Base-by-base conservation (phyloP, 2,888 invertebrate species). In the Rotaria magnacalcarata region DNA sequence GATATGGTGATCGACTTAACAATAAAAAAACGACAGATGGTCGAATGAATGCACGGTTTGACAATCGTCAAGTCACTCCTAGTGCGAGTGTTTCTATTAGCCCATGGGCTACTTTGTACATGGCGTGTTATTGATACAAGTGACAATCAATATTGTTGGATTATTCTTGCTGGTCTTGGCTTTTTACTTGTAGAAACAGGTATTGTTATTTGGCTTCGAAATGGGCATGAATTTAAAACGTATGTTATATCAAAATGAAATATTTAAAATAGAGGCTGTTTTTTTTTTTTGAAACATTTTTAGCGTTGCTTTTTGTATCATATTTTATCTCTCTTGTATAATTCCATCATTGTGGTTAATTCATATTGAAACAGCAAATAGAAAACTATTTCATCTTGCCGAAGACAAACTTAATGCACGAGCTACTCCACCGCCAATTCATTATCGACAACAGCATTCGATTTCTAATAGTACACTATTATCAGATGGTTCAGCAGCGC, bases 191-290 rank as follows among this genome's bases (percentile, higher is more conserved):
- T 86, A 1, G 86, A 86, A 58, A 86, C 86, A 19, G 86, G 67
- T 7, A 34, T 86, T 85, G 47, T 86, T n/a, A 67, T 86, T 21
- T 86, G 86, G 86, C 84, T 86, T 21, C 41, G 86, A 54, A 74
- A 84, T 85, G 86, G 86, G 27, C 84, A 85, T 74, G 86, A 86
- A 80, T 86, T 86, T 50, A 86, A 74, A 84, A 67, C 50, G 86
- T 86, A 86, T 34, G 34, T 41, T 34, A 2, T 34, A 34, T 34
- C 34, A 34, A 34, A 34, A 34, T 34, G 2, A 34, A 34, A 34
- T 34, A 34, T 34, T 34, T 2, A 34, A 34, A 34, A 34, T 34
- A 34, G 34, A 2, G 34, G 2, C 34, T 14, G 14, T 16, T 34
- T 16, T 27, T 60, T 11, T 19, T 56, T 2, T 56, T 60, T n/a